Percentiles rank a stretch among this genome's conserved stretches.
Conservation (phyloP, 2,888 invertebrate genomes). For the Drosophila picticornis region DNA sequence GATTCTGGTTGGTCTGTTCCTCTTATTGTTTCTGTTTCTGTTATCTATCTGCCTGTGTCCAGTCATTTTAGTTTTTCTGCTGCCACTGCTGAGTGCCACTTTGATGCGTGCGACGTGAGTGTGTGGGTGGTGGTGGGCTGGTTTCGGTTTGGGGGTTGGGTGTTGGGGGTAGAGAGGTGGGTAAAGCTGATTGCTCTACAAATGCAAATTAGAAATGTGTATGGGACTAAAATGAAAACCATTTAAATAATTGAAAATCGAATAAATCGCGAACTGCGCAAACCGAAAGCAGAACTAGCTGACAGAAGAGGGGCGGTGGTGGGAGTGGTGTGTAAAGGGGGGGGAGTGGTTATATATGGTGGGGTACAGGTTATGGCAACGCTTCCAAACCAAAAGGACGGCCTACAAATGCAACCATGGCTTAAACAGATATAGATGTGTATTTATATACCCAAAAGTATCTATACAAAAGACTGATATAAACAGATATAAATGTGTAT, state of each 20-base stretch:
- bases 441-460: slow-evolving; percentile 4
- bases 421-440: slow-evolving; percentile 15
- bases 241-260: slow-evolving; percentile 82
- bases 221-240: slow-evolving; percentile 71
- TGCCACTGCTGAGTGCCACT: slow-evolving; percentile 65
- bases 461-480: too few relatives aligned
- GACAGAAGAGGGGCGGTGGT: not conserved
- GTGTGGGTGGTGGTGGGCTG: slow-evolving; percentile 3
- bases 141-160: not conserved
- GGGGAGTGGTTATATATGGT: not conserved
- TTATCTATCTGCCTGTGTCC: slow-evolving; percentile 53
- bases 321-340: not conserved
- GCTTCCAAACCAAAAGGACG: slow-evolving; percentile 11
- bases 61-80: slow-evolving; percentile 68
- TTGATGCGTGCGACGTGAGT: slow-evolving; percentile 62
- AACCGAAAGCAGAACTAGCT: slow-evolving; percentile 23
- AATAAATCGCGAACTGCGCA: slow-evolving; percentile 64
- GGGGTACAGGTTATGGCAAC: slow-evolving; percentile 14
- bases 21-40: slow-evolving; percentile 29
- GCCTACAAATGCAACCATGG: slow-evolving; percentile 14
- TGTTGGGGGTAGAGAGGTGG: not conserved
- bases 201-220: slow-evolving; percentile 76
- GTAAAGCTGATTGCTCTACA: slow-evolving; percentile 20
- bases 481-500: slow-evolving; percentile 9
- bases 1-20: slow-evolving; percentile 28